Conservation (phyloP, 2,113 vertebrate species). For the Xiphias gladius region DNA sequence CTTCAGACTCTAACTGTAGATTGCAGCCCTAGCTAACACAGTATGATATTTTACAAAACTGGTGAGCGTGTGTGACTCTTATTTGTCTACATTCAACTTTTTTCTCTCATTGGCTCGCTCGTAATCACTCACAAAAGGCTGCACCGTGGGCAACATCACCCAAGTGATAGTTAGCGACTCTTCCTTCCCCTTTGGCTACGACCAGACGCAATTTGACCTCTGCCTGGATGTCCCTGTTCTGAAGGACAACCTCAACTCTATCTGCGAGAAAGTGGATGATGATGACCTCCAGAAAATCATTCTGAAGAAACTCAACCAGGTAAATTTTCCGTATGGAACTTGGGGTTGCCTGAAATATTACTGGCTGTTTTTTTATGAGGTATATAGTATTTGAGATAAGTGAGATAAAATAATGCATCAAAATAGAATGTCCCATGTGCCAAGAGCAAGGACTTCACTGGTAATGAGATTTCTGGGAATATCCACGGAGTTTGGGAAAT, state of each 20-base stretch:
- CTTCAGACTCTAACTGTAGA: no score
- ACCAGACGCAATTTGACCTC: slow-evolving; percentile 61
- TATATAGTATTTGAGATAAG: not conserved
- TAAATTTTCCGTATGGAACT: slow-evolving; percentile 18
- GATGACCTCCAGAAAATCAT: slow-evolving; percentile 59
- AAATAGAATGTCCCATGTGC: no score
- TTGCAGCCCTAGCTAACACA: not conserved
- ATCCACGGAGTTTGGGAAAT: no score
- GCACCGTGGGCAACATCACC: slow-evolving; percentile 70
- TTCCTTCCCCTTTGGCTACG: slow-evolving; percentile 77
- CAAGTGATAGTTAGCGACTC: slow-evolving; percentile 41
- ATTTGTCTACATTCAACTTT: not conserved
- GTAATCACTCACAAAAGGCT: slow-evolving; percentile 44
- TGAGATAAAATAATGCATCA: not conserved
- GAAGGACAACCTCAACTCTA: slow-evolving; percentile 62
- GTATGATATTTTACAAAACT: not conserved
- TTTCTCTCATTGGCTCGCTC: not conserved
- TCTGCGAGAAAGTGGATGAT: slow-evolving; percentile 72
- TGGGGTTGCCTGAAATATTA: not conserved
- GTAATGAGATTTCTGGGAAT: no score
- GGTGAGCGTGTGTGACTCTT: not conserved
- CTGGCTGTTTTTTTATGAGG: not conserved
- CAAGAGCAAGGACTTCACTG: no score
- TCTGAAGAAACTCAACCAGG: slow-evolving; percentile 76
- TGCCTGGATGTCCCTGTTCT: slow-evolving; percentile 69